Conservation (phyloP, 37 sponge, comb jelly and placozoan genomes). For the Spongilla lacustris region DNA sequence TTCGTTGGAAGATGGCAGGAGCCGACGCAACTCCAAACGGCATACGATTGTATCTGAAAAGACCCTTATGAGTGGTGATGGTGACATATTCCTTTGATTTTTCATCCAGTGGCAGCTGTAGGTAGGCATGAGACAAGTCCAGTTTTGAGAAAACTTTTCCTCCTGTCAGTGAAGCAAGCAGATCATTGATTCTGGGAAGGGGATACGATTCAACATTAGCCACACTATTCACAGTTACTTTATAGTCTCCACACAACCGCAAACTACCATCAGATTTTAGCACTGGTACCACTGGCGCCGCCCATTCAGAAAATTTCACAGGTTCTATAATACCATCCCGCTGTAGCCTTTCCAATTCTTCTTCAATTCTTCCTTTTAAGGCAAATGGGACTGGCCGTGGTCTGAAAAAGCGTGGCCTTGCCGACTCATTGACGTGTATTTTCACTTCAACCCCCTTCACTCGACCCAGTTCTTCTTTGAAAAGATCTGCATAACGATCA, state of each 20-base stretch:
- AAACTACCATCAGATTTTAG: constrained; percentile 16
- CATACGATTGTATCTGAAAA: constrained; percentile 27
- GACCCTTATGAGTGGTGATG: constrained; percentile 49
- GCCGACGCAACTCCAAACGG: constrained; percentile 45
- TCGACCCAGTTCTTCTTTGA: not conserved
- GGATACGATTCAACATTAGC: constrained; percentile 9
- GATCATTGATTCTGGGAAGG: constrained; percentile 13
- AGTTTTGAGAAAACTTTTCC: constrained; percentile 25
- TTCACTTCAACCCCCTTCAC: constrained; percentile 2
- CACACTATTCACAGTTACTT: constrained; percentile 40
- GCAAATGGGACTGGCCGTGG: constrained; percentile 5
- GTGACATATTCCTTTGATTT: constrained; percentile 16
- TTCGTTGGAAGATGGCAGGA: constrained; percentile 34
- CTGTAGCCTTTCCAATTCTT: constrained; percentile 7
- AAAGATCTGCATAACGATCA: constrained; percentile 8
- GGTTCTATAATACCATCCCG: not conserved
- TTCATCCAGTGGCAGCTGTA: constrained; percentile 21
- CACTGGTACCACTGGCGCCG: constrained; percentile 31
- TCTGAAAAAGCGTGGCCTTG: not conserved
- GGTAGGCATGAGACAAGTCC: constrained; percentile 37
- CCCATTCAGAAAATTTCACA: constrained; percentile 25
- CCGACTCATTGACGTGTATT: not conserved
- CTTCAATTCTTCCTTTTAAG: not conserved
- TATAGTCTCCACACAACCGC: constrained; percentile 55
- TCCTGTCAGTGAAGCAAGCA: constrained; percentile 15